Conservation (phyloP, 2,888 invertebrate genomes). For the Griposia aprilina region DNA sequence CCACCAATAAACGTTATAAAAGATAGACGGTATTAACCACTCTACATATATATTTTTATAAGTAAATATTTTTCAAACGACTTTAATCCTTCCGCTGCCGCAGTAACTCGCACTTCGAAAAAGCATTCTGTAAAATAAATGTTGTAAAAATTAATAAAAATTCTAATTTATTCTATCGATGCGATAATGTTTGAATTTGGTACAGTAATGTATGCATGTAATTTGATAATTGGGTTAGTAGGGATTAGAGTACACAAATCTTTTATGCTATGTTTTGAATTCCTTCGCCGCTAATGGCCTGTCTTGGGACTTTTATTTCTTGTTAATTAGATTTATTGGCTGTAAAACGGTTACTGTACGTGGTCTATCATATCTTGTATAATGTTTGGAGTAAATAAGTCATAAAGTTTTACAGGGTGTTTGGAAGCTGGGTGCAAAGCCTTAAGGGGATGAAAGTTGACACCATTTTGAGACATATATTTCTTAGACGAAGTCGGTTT, state of each 20-base stretch:
- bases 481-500: no score
- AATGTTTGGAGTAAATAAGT: constrained; percentile 11
- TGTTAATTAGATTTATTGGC: constrained; percentile 52
- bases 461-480: no score
- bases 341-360: constrained; percentile 24
- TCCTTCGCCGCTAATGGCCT: constrained; percentile 56
- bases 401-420: neutral
- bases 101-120: constrained; percentile 10
- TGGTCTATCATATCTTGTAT: neutral
- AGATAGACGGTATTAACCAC: constrained; percentile 44
- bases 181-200: constrained; percentile 59
- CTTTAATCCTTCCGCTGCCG: constrained; percentile 58
- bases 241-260: constrained; percentile 52
- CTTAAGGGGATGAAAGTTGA: no score
- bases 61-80: constrained; percentile 37
- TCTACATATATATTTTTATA: constrained; percentile 26
- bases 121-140: constrained; percentile 34
- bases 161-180: constrained; percentile 32
- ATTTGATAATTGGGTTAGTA: constrained; percentile 64
- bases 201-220: constrained; percentile 52
- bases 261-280: constrained; percentile 62
- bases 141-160: constrained; percentile 48
- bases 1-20: constrained; percentile 64
- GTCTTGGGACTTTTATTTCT: constrained; percentile 47
- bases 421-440: no score